Evolutionary conservation across 2,113 vertebrate species (phyloP).

Genomic region (Anser cygnoides): DNA sequence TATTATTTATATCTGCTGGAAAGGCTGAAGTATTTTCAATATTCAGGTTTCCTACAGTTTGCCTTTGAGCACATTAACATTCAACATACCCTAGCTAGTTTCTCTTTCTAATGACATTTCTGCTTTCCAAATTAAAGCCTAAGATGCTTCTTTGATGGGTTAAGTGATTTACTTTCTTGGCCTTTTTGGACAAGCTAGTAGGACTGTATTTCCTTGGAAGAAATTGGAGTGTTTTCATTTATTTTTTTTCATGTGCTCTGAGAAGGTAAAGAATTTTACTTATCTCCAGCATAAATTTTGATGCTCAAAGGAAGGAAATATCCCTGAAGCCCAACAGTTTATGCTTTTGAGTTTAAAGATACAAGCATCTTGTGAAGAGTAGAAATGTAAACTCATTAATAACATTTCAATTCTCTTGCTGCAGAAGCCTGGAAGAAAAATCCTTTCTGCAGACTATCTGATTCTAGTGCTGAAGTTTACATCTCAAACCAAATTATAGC

Average conservation of each 20-base stretch:
- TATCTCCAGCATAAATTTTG: not conserved
- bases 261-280: not conserved
- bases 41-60: not conserved
- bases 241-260: not conserved
- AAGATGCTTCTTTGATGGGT: not conserved
- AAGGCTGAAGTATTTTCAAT: not conserved
- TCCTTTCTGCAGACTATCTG: not conserved
- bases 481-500: not conserved
- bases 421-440: slow-evolving; percentile 12
- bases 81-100: not conserved
- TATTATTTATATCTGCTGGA: not conserved
- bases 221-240: not conserved
- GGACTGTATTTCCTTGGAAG: not conserved
- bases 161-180: not conserved
- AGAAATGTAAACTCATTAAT: not conserved
- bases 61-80: not conserved
- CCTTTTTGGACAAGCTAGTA: not conserved
- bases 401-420: not conserved
- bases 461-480: not conserved
- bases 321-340: not conserved
- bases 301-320: not conserved
- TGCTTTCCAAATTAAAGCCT: not conserved
- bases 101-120: not conserved
- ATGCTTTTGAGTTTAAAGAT: not conserved
- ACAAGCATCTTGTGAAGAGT: not conserved